Percentiles rank a stretch among this genome's conserved stretches.
Evolutionary conservation across 2,888 invertebrate species (phyloP).

Genomic region (Phorcus lineatus): DNA sequence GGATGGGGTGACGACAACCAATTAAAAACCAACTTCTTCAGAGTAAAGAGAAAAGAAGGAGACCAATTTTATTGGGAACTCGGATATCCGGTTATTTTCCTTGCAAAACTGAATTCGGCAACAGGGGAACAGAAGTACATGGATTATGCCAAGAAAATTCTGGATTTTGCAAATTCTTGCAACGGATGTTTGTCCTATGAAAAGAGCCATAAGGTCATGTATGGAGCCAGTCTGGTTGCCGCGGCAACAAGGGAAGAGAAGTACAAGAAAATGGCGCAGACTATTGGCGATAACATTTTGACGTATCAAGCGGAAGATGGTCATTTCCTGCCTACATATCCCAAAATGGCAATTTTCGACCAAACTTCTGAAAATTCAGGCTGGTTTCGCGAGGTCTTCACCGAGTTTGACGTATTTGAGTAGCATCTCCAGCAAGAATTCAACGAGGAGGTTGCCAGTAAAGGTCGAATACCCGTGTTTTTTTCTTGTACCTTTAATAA

Average conservation of each 20-base stretch:
- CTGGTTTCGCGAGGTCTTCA: conserved; percentile 17
- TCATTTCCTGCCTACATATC: not conserved
- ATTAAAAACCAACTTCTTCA: conserved; percentile 4
- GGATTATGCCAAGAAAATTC: not conserved
- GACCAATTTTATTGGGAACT: conserved; percentile 22
- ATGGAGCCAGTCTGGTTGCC: conserved; percentile 27
- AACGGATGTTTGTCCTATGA: conserved; percentile 18
- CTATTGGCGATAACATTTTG: conserved; percentile 28
- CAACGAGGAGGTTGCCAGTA: too few species aligned
- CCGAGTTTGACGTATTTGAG: conserved; percentile 12
- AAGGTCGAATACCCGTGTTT: too few species aligned
- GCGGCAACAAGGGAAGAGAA: conserved; percentile 22
- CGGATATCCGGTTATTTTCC: conserved; percentile 29
- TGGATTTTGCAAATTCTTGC: conserved; percentile 25
- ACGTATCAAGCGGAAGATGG: not conserved
- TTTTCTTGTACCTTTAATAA: too few species aligned
- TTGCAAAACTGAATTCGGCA: conserved; percentile 13
- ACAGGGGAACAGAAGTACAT: conserved; percentile 25
- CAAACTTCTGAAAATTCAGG: conserved; percentile 27
- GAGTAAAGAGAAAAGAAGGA: conserved; percentile 20
- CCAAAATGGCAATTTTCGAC: not conserved
- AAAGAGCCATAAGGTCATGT: conserved; percentile 30
- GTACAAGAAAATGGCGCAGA: conserved; percentile 24
- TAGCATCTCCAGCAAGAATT: too few species aligned
- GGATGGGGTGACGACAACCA: not conserved